These are phyloP conservation scores for Schizopygopsis pylzovi DNA, from an alignment of 2,797 vertebrate species.

Conservation along the genomic window DNA sequence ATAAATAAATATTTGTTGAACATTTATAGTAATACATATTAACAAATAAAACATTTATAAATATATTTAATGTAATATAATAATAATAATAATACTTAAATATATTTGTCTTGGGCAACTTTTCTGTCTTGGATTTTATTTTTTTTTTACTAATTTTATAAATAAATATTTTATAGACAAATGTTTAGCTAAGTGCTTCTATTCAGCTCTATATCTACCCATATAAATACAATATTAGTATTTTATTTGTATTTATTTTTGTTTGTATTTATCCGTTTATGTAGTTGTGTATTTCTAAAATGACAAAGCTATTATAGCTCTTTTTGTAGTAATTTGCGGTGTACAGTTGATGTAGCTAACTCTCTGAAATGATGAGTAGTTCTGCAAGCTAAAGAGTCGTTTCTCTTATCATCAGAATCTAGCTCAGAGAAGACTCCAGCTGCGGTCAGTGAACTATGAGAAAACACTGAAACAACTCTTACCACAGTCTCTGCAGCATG, in stretches of 20 bases:
- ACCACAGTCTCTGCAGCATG: neutral
- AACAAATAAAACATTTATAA: neutral
- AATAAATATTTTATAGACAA: neutral
- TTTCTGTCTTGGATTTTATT: too few species aligned
- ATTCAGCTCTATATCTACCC: neutral
- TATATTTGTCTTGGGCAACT: too few species aligned
- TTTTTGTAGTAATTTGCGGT: neutral
- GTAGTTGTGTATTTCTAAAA: neutral
- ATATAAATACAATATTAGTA: too few species aligned
- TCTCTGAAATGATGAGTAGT: neutral
- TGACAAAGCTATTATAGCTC: neutral
- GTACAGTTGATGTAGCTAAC: neutral
- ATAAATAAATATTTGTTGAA: neutral
- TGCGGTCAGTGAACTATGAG: conserved; percentile 28
- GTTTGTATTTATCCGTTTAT: neutral
- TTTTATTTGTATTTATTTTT: too few species aligned
- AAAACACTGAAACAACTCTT: neutral
- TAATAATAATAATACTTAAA: too few species aligned
- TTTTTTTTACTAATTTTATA: too few species aligned
- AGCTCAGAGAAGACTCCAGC: conserved; percentile 8
- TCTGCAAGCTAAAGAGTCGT: neutral
- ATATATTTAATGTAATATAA: too few species aligned
- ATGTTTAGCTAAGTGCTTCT: neutral
- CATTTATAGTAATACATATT: neutral
- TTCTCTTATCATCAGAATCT: neutral